phyloP scores from a whole-genome alignment of 30 jellyfish, hydroid and myxozoan genomes.

The Mastigias papua region DNA sequence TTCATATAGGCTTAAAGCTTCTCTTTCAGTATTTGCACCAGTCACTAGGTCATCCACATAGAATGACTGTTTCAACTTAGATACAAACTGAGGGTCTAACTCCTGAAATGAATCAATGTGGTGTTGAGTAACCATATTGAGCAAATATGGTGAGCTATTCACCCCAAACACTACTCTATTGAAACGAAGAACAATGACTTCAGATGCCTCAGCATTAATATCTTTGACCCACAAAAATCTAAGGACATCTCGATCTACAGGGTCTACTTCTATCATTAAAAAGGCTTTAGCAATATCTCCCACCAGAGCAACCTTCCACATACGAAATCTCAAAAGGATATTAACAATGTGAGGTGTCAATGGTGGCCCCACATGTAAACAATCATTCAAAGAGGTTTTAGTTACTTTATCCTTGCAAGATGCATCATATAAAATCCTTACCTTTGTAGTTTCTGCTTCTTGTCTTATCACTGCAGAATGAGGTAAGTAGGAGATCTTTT shows the following conservation, averaged over 20 bases:
- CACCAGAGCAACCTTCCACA: constrained; percentile 13
- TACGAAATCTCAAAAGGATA: constrained; percentile 38
- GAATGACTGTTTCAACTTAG: constrained; percentile 13
- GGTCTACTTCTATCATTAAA: constrained; percentile 32
- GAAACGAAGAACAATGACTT: constrained; percentile 18
- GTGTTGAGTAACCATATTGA: constrained; percentile 40
- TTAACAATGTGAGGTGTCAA: constrained; percentile 36
- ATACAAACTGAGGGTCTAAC: constrained; percentile 43
- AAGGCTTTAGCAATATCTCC: constrained; percentile 28
- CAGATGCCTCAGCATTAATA: constrained; percentile 23
- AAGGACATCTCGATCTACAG: constrained; percentile 60
- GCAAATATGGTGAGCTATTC: constrained; percentile 47
- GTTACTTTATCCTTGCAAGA: constrained; percentile 34
- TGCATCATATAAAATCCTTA: constrained; percentile 63
- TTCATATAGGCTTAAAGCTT: constrained; percentile 21
- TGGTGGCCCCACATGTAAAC: constrained; percentile 71
- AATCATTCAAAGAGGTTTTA: constrained; percentile 39
- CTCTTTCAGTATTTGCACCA: constrained; percentile 2
- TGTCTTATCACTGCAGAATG: constrained; percentile 61
- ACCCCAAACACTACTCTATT: constrained; percentile 49
- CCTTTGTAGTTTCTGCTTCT: constrained; percentile 64
- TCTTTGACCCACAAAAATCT: constrained; percentile 60
- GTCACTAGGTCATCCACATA: constrained; percentile 40
- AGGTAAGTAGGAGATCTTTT: constrained; percentile 33
- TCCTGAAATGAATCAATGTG: constrained; percentile 44